A percentile compares a stretch with the other conserved stretches of the same genome.
Evolutionary conservation across 2,113 vertebrate genomes (phyloP).

Genomic region (Dasyurus viverrinus): DNA sequence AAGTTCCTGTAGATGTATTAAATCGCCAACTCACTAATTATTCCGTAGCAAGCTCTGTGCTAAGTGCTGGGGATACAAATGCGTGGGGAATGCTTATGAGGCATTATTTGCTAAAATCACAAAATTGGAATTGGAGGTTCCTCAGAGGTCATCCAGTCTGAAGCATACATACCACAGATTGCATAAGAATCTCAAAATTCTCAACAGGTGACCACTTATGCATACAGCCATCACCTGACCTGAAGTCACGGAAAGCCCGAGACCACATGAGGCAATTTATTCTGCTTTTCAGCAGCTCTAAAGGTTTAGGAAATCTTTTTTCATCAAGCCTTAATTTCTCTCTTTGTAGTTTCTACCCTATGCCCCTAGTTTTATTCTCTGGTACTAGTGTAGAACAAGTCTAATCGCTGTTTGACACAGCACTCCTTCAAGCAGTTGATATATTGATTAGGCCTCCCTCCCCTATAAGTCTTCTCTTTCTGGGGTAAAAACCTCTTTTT

Average conservation of each 20-base stretch:
- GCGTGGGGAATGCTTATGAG: background rate
- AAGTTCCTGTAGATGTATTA: background rate
- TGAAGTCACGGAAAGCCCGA: background rate
- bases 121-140: no score
- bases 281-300: no score
- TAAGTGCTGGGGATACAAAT: no score
- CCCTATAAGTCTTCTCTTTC: background rate
- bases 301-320: background rate
- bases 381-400: no score
- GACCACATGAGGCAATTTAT: no score
- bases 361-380: no score
- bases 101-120: background rate
- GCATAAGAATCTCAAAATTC: background rate
- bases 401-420: no score
- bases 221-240: background rate
- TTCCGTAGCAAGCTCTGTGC: background rate
- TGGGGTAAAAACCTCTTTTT: background rate
- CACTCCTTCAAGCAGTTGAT: background rate
- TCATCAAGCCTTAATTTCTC: background rate
- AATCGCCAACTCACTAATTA: background rate
- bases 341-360: background rate
- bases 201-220: background rate
- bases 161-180: background rate
- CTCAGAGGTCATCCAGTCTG: background rate
- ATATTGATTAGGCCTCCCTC: background rate